Evolutionary conservation across 2,888 invertebrate genomes (phyloP), one percentile per base, ranked within the genome.

Genomic region (Meteorus colon): DNA sequence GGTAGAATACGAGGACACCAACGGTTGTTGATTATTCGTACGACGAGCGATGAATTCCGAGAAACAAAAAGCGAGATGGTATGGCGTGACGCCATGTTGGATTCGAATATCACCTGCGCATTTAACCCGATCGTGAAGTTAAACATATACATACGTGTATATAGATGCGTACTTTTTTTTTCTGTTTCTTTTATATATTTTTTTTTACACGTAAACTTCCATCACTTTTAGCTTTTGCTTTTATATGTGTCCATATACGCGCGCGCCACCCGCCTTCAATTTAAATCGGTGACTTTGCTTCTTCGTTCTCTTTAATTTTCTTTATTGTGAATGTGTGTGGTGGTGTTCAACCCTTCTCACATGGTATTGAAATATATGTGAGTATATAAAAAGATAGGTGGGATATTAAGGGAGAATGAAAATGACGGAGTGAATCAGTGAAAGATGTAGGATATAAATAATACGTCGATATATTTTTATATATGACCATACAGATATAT

Each of bases 271-370:
- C 66, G 73, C 60, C 81, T 86, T 88, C 85, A 88, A 89, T 89
- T 88, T 88, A 89, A 89, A 88, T 84, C 84, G 83, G 86, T 89
- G 88, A 89, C 84, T 86, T 78, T 83, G 85, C 86, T 85, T 82
- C 82, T 86, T 84, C 82, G 82, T 82, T 78, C 79, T 79, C 81
- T 83, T 79, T 78, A 79, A 81, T 81, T 81, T 81, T 79, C 80
- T 78, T 73, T 41, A 60, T 67, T 27, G 34, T 41, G 4, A 34
- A 34, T 29, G 31, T 31, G 71, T 72, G 63, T 63, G 71, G 62
- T 63, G 24, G 55, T 19, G 8, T 8, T 27, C 45, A 72, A 72
- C 71, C 71, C 62, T 34, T 63, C 55, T 55, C 55, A 55, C 55
- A 55, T 48, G 16, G 48, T 4, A 48, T 16, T 10, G 1, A 48